These are phyloP conservation scores for Pandemis heparana DNA, from an alignment of 2,888 invertebrate genomes.

Conservation along the genomic window DNA sequence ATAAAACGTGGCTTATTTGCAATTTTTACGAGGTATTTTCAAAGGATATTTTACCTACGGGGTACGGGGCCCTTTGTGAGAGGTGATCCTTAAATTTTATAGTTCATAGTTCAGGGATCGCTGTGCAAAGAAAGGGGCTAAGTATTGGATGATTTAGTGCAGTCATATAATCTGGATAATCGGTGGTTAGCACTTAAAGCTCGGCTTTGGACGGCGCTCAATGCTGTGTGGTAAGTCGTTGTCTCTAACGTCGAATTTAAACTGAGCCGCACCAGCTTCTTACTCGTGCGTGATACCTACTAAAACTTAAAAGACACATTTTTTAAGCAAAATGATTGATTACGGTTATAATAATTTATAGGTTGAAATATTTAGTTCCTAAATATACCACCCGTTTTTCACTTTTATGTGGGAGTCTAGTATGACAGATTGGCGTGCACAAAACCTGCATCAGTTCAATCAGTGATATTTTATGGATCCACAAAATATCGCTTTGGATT, in stretches of 20 bases:
- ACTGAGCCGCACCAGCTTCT: too few relatives aligned
- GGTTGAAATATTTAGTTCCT: too few relatives aligned
- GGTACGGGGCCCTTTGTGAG: slow-evolving; percentile 72
- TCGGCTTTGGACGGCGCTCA: slow-evolving; percentile 55
- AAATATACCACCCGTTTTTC: too few relatives aligned
- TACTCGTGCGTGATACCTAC: too few relatives aligned
- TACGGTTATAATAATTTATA: too few relatives aligned
- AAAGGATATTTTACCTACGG: slow-evolving; percentile 52
- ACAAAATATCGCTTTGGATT: too few relatives aligned
- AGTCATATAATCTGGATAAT: slow-evolving; percentile 79
- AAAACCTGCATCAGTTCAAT: too few relatives aligned
- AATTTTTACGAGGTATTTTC: slow-evolving; percentile 79
- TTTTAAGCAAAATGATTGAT: too few relatives aligned
- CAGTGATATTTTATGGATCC: too few relatives aligned
- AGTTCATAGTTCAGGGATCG: slow-evolving; percentile 78
- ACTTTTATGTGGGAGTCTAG: too few relatives aligned
- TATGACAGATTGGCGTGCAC: too few relatives aligned
- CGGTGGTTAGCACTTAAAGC: slow-evolving; percentile 72
- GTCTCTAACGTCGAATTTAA: background rate
- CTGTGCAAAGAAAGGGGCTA: slow-evolving; percentile 66
- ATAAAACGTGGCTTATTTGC: slow-evolving; percentile 76
- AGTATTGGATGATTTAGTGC: slow-evolving; percentile 79
- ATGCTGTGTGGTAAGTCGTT: slow-evolving; percentile 49
- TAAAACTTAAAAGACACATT: too few relatives aligned
- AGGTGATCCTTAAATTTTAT: slow-evolving; percentile 82